These are phyloP conservation scores for Cantharis rustica DNA, from an alignment of 2,888 invertebrate species.

Conservation along the genomic window DNA sequence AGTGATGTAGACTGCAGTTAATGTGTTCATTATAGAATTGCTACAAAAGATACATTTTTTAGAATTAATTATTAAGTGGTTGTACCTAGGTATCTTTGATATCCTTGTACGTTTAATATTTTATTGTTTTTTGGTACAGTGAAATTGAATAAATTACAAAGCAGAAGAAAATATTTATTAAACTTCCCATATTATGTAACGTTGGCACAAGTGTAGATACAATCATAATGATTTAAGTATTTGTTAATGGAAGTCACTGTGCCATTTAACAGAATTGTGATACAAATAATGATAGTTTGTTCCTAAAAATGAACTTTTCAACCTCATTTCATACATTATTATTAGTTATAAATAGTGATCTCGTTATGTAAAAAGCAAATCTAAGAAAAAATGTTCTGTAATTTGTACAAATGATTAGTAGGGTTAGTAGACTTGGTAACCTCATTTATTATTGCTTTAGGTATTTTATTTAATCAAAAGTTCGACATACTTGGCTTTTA, in stretches of 20 bases:
- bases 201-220: background rate
- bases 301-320: conserved; percentile 52
- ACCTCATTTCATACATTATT: conserved; percentile 38
- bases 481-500: background rate
- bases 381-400: conserved; percentile 33
- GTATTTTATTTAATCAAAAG: background rate
- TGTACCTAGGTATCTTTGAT: conserved; percentile 31
- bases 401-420: conserved; percentile 8
- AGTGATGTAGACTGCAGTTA: conserved; percentile 47
- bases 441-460: background rate
- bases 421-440: conserved; percentile 15
- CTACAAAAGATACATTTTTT: conserved; percentile 44
- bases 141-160: conserved; percentile 22
- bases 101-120: conserved; percentile 33
- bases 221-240: conserved; percentile 1
- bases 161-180: conserved; percentile 10
- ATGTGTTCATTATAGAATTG: conserved; percentile 49
- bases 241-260: conserved; percentile 35
- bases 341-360: conserved; percentile 44
- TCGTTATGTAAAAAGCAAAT: conserved; percentile 39
- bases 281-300: conserved; percentile 54
- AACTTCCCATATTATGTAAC: conserved; percentile 1
- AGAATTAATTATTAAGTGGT: conserved; percentile 34
- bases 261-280: conserved; percentile 50
- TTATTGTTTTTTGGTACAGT: conserved; percentile 42